A percentile compares a stretch with the other conserved stretches of the same genome.
Conservation (phyloP, 2,888 invertebrate species). For the Tromatobia lineatoria region DNA sequence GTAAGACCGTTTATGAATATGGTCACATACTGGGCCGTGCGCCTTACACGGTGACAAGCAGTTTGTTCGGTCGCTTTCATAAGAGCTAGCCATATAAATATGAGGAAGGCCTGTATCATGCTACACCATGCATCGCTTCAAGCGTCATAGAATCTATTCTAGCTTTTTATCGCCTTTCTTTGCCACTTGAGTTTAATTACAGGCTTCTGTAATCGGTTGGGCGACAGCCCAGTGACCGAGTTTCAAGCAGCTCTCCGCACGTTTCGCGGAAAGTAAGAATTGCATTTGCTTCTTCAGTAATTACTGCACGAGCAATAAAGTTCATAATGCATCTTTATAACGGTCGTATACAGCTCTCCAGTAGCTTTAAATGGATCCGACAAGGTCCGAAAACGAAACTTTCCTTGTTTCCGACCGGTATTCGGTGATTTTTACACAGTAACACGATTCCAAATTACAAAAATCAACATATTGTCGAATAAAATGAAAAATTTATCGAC, state of each 20-base stretch:
- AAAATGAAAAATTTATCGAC: not conserved
- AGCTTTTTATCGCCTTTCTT: conserved; percentile 46
- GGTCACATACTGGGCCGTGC: not conserved
- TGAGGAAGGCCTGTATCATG: conserved; percentile 12
- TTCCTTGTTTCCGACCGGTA: not conserved
- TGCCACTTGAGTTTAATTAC: conserved; percentile 18
- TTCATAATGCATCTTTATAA: conserved; percentile 22
- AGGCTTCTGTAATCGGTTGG: conserved; percentile 40
- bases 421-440: conserved; percentile 11
- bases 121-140: not conserved
- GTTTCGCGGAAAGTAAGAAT: conserved; percentile 32
- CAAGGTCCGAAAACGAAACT: not conserved
- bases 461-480: not conserved
- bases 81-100: conserved; percentile 1
- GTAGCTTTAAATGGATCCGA: not conserved
- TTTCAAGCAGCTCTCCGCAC: conserved; percentile 18
- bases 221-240: conserved; percentile 52
- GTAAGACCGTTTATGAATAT: too few relatives aligned
- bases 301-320: conserved; percentile 37
- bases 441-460: not conserved
- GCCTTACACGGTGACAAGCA: not conserved
- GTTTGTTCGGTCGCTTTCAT: not conserved
- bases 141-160: not conserved
- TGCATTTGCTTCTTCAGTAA: conserved; percentile 37
- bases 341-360: not conserved